These are phyloP conservation scores for Cynoglossus semilaevis DNA, from an alignment of 2,113 vertebrate species.

Conservation along the genomic window DNA sequence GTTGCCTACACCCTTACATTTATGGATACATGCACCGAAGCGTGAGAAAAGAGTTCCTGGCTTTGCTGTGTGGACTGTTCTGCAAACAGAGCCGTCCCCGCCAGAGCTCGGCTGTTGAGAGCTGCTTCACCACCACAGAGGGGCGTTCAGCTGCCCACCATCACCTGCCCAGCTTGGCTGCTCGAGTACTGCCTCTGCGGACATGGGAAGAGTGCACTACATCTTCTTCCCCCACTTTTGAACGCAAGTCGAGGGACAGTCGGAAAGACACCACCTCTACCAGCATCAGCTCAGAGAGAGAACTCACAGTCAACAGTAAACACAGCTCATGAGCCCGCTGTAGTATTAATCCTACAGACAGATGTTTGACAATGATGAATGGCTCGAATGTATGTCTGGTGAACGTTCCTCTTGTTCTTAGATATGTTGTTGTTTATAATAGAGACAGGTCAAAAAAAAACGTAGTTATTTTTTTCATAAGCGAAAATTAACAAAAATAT, in stretches of 20 bases:
- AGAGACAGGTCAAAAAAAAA: too few species aligned
- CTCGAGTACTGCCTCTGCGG: conserved; percentile 69
- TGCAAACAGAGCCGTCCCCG: conserved; percentile 67
- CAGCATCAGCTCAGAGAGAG: conserved; percentile 77
- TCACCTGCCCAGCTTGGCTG: conserved; percentile 70
- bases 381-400: too few species aligned
- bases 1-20: conserved; percentile 87
- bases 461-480: too few species aligned
- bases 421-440: too few species aligned
- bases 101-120: conserved; percentile 73
- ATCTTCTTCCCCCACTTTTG: conserved; percentile 71
- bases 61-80: conserved; percentile 78
- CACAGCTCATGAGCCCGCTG: conserved; percentile 34
- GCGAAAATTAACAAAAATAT: too few species aligned
- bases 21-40: conserved; percentile 90
- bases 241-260: conserved; percentile 75
- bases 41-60: conserved; percentile 79
- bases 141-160: conserved; percentile 64
- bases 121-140: conserved; percentile 79
- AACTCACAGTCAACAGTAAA: conserved; percentile 66
- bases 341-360: too few species aligned
- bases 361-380: too few species aligned
- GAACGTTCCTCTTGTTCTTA: too few species aligned
- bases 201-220: conserved; percentile 80
- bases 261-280: conserved; percentile 77